A percentile compares a stretch with the other conserved stretches of the same genome.
These are phyloP conservation scores for Microplitis deprimator DNA, from an alignment of 2,888 invertebrate genomes.

Conservation along the genomic window DNA sequence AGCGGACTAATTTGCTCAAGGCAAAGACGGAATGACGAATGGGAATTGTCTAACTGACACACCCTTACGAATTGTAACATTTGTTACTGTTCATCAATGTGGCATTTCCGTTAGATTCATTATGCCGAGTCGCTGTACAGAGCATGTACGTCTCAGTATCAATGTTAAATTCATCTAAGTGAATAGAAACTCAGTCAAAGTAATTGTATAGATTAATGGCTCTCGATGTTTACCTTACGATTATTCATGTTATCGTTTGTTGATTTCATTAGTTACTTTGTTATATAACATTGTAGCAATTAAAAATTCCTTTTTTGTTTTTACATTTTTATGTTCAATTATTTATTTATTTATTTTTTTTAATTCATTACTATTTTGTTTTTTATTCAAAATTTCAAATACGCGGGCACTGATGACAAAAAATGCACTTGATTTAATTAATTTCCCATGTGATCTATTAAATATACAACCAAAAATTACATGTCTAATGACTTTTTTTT, in stretches of 20 bases:
- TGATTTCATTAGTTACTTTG: slow-evolving; percentile 30
- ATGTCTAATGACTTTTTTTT: no score
- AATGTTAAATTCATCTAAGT: slow-evolving; percentile 10
- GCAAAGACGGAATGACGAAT: slow-evolving; percentile 41
- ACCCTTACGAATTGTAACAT: slow-evolving; percentile 42
- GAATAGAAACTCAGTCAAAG: slow-evolving; percentile 28
- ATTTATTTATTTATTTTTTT: neutral
- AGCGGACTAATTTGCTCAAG: slow-evolving; percentile 22
- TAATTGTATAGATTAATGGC: slow-evolving; percentile 35
- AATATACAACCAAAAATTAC: no score
- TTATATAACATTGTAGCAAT: slow-evolving; percentile 13
- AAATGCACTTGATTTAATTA: no score
- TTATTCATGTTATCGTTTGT: slow-evolving; percentile 25
- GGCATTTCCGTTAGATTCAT: slow-evolving; percentile 43
- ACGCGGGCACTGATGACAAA: no score
- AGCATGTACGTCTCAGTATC: slow-evolving; percentile 2
- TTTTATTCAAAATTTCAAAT: no score
- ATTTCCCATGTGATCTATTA: no score
- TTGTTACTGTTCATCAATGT: slow-evolving; percentile 39
- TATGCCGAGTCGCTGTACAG: slow-evolving; percentile 21
- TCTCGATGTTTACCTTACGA: slow-evolving; percentile 21
- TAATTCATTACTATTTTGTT: neutral
- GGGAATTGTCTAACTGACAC: slow-evolving; percentile 37
- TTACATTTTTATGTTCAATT: neutral
- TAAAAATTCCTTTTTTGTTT: neutral